Percentiles rank a stretch among this genome's conserved stretches.
Conservation (phyloP, 2,797 vertebrate species). For the Chelmon rostratus region DNA sequence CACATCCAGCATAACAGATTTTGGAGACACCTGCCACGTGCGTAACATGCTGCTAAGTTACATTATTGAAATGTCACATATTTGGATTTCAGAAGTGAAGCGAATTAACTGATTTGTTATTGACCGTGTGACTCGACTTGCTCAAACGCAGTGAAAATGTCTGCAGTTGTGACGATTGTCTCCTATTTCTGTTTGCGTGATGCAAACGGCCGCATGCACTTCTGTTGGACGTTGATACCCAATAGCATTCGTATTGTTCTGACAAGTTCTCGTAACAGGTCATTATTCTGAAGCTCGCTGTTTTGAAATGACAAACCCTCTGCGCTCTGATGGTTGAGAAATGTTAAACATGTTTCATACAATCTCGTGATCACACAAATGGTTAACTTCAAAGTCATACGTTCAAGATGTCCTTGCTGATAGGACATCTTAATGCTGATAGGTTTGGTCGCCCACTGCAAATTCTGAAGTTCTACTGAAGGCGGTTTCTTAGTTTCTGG, state of each 20-base stretch:
- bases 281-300: constrained; percentile 1
- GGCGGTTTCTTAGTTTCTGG: constrained; percentile 32
- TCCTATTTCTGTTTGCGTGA: constrained; percentile 20
- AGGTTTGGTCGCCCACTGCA: constrained; percentile 20
- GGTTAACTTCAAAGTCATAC: background rate
- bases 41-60: background rate
- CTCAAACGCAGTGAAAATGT: background rate
- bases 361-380: constrained; percentile 12
- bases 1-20: constrained; percentile 30
- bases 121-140: background rate
- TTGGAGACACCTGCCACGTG: constrained; percentile 8
- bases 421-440: background rate
- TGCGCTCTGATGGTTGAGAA: constrained; percentile 13
- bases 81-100: background rate
- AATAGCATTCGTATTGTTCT: background rate
- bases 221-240: background rate
- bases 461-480: constrained; percentile 45
- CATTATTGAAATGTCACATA: constrained; percentile 1
- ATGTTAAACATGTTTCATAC: constrained; percentile 15
- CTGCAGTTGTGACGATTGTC: background rate
- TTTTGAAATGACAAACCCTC: constrained; percentile 9
- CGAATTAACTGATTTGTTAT: background rate
- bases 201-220: constrained; percentile 13
- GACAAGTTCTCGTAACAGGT: constrained; percentile 4
- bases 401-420: background rate